A percentile compares a stretch with the other conserved stretches of the same genome.
Conservation (phyloP, 2,888 invertebrate genomes). For the Orchesella flavescens region DNA sequence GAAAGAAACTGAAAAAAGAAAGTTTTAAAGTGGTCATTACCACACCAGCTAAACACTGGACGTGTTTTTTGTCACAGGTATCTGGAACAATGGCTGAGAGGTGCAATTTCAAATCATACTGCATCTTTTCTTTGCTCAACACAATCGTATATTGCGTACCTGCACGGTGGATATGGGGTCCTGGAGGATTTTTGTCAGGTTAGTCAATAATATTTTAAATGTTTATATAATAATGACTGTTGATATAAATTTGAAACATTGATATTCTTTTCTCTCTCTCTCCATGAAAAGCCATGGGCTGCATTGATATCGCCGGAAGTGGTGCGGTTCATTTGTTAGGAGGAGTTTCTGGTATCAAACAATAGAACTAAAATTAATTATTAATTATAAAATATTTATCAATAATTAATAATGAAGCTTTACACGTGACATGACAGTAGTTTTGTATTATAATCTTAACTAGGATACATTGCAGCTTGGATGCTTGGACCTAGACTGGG, state of each 20-base stretch:
- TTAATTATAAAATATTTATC: not conserved
- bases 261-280: no score
- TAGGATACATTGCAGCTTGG: slow-evolving; percentile 71
- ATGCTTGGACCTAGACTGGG: slow-evolving; percentile 73
- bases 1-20: no score
- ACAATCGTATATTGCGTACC: slow-evolving; percentile 75
- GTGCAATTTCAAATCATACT: slow-evolving; percentile 74
- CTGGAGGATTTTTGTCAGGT: slow-evolving; percentile 74
- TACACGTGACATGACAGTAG: no score
- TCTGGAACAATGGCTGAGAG: slow-evolving; percentile 76
- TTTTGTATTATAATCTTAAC: no score
- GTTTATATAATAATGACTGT: no score
- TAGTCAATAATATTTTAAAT: no score
- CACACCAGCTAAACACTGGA: no score
- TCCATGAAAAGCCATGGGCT: no score
- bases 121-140: slow-evolving; percentile 74
- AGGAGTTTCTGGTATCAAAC: slow-evolving; percentile 74
- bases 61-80: no score
- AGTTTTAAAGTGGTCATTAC: no score
- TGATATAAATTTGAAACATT: no score
- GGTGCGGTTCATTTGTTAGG: slow-evolving; percentile 75
- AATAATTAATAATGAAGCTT: not conserved
- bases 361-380: not conserved
- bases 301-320: slow-evolving; percentile 75
- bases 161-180: slow-evolving; percentile 74